Percentiles rank a stretch among this genome's conserved stretches.
Conservation (phyloP, 2,113 vertebrate genomes). For the Natator depressus region DNA sequence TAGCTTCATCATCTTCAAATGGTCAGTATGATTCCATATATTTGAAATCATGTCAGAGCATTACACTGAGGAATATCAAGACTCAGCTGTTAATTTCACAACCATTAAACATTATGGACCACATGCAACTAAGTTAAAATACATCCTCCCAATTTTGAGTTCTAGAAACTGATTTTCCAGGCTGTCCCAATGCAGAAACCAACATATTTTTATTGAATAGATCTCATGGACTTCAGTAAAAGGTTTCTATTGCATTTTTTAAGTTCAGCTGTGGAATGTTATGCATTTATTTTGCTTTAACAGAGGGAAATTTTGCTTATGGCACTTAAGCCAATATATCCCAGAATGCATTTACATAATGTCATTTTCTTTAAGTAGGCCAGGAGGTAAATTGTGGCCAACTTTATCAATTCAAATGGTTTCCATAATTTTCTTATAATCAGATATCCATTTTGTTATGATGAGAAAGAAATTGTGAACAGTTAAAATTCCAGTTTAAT, state of each 20-base stretch:
- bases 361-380: slow-evolving; percentile 33
- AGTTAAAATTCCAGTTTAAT: slow-evolving; percentile 53
- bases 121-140: slow-evolving; percentile 48
- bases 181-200: slow-evolving; percentile 56
- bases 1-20: background rate
- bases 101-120: slow-evolving; percentile 45
- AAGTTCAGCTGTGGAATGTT: slow-evolving; percentile 26
- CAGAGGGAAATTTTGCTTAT: slow-evolving; percentile 22
- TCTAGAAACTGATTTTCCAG: slow-evolving; percentile 64
- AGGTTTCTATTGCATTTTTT: slow-evolving; percentile 61
- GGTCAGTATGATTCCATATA: background rate
- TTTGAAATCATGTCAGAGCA: slow-evolving; percentile 49
- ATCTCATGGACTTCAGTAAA: slow-evolving; percentile 21
- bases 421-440: slow-evolving; percentile 23
- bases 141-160: slow-evolving; percentile 48
- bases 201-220: slow-evolving; percentile 63
- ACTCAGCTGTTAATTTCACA: slow-evolving; percentile 48
- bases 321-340: slow-evolving; percentile 6
- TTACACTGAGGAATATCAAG: slow-evolving; percentile 31
- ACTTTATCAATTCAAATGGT: slow-evolving; percentile 25
- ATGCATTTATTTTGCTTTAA: background rate
- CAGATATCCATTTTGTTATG: background rate
- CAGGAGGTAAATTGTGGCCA: slow-evolving; percentile 28
- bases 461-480: slow-evolving; percentile 32
- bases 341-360: slow-evolving; percentile 43